Percentiles rank a stretch among this genome's conserved stretches.
Evolutionary conservation across 2,888 invertebrate genomes (phyloP).

Genomic region (Marronus borbonicus): DNA sequence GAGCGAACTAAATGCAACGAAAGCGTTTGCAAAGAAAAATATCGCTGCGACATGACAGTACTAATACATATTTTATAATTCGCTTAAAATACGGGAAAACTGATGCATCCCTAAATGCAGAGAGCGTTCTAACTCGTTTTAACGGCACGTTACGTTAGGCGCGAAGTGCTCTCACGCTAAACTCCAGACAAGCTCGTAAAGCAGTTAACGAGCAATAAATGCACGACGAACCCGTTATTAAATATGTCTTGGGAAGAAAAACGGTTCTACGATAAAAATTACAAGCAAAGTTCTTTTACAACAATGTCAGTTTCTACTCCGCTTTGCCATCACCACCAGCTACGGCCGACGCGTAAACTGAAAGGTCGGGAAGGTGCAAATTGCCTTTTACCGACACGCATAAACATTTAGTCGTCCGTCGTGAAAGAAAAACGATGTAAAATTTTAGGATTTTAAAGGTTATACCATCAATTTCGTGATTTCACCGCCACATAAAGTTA

Average conservation of each 20-base stretch:
- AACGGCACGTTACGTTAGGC: too few species aligned
- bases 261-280: constrained; percentile 33
- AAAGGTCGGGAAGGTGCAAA: constrained; percentile 61
- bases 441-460: constrained; percentile 56
- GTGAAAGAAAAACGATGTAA: constrained; percentile 54
- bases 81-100: too few species aligned
- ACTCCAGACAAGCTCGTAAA: constrained; percentile 15
- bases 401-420: constrained; percentile 59
- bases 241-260: constrained; percentile 34
- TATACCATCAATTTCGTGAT: constrained; percentile 6
- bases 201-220: constrained; percentile 34
- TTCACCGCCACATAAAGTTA: constrained; percentile 14
- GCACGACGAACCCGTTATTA: constrained; percentile 29
- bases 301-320: constrained; percentile 37
- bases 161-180: not conserved
- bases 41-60: too few species aligned
- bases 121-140: too few species aligned
- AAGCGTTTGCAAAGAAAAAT: too few species aligned
- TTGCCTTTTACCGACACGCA: constrained; percentile 62
- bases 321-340: constrained; percentile 17
- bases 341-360: constrained; percentile 53
- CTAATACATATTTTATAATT: too few species aligned
- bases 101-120: too few species aligned
- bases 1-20: too few species aligned
- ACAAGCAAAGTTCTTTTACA: constrained; percentile 41